phyloP scores from a whole-genome alignment of 2,797 vertebrate species.

The Phataginus tetradactyla region DNA sequence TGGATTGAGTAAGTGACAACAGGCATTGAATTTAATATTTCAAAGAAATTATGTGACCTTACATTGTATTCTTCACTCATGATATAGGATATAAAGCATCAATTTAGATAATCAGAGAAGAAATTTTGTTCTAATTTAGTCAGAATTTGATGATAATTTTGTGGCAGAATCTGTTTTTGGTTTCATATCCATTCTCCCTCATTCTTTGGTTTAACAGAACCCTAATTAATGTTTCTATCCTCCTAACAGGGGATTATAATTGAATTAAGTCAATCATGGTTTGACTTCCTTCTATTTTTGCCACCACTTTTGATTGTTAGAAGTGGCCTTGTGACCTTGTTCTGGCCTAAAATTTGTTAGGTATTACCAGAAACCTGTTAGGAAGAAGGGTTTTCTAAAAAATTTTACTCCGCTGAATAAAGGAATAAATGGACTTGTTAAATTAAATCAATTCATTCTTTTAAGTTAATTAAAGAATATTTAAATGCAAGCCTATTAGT shows the following conservation, averaged over 20 bases:
- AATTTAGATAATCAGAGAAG: background rate
- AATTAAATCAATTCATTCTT: background rate
- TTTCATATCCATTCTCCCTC: background rate
- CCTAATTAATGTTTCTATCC: background rate
- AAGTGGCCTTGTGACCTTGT: background rate
- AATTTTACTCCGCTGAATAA: background rate
- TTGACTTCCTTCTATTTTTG: background rate
- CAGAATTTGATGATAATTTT: background rate
- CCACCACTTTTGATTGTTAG: background rate
- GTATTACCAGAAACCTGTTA: background rate
- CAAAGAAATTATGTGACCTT: background rate
- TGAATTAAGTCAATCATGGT: background rate
- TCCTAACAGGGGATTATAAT: background rate
- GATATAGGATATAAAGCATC: background rate
- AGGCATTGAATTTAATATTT: background rate
- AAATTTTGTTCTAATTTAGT: background rate
- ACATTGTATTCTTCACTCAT: background rate
- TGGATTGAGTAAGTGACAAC: background rate
- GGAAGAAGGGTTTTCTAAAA: background rate
- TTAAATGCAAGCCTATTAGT: background rate
- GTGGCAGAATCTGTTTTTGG: background rate
- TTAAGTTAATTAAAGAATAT: background rate
- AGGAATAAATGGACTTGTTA: background rate
- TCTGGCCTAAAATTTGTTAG: background rate
- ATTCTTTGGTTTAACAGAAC: background rate